Base-by-base conservation (phyloP, 2,888 invertebrate species). In the Nowickia ferox region DNA sequence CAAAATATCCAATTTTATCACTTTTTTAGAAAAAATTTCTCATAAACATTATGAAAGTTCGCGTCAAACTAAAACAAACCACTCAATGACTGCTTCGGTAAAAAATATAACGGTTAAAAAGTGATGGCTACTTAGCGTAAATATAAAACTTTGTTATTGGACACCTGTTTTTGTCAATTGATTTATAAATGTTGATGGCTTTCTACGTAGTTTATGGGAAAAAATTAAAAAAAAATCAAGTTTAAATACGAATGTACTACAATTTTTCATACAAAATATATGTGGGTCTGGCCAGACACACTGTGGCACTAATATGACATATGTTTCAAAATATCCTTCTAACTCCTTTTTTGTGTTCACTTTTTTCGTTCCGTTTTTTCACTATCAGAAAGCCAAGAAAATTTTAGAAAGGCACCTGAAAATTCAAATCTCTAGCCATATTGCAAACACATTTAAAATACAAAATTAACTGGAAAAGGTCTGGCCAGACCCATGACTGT, bases 401-500 rank as follows among this genome's bases (percentile, higher is more conserved):
- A 57, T 57, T 30, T 57, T 5, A 57, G 15, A 15, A 57, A 10
- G 40, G 17, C 40, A 61, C 42, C 42, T 61, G 42, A 61, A 61
- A 61, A 40, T 5, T 61, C 10, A 61, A 61, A 4, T 19, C 17
- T 17, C 61, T 61, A 42, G 40, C 17, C 3, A 61, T 17, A 42
- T 6, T 61, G 17, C 9, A 61, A 61, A 61, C 17, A 42, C 17
- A n/a, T 61, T 42, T 61, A 17, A 61, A 61, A 9, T 17, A 4
- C 17, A 61, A 61, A 61, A 17, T 3, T 42, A 61, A 17, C 8
- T 61, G 9, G 17, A 61, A n/a, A 61, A 61, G 40, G 40, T 61
- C 40, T 61, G 40, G 40, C 17, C 40, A 61, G 59, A 61, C 40
- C 59, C n/a, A 61, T 40, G 59, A 22, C 22, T 22, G 22, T 22